Conservation (phyloP, 2,113 vertebrate genomes). For the Dromas ardeola region DNA sequence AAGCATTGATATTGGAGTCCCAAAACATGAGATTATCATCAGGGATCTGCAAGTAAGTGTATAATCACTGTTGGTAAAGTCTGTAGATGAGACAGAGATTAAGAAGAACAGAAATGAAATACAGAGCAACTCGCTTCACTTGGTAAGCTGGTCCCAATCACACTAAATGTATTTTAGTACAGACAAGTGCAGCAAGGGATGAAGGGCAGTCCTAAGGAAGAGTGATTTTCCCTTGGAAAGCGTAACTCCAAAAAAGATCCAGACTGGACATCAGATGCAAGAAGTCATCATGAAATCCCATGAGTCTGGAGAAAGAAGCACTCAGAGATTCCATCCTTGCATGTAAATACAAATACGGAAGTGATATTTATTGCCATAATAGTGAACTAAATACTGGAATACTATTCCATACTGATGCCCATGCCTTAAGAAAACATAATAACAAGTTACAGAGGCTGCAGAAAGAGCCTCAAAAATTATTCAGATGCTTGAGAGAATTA, state of each 20-base stretch:
- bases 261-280: neutral
- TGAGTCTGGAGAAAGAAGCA: neutral
- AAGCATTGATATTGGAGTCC: neutral
- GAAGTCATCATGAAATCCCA: neutral
- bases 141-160: neutral
- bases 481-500: neutral
- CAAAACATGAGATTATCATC: neutral
- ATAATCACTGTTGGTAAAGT: neutral
- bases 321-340: neutral
- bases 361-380: neutral
- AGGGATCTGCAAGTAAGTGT: neutral
- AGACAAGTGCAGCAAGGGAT: neutral
- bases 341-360: neutral
- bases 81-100: neutral
- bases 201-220: neutral
- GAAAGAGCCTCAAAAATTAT: neutral
- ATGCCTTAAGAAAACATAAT: neutral
- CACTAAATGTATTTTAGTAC: neutral
- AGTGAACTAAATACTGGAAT: neutral
- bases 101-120: neutral
- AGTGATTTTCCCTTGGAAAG: neutral
- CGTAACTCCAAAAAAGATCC: neutral
- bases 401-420: neutral
- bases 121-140: neutral
- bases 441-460: neutral